Percentiles rank a stretch among this genome's conserved stretches.
These are phyloP conservation scores for Lichenostomus cassidix DNA, from an alignment of 2,113 vertebrate genomes.

Conservation along the genomic window DNA sequence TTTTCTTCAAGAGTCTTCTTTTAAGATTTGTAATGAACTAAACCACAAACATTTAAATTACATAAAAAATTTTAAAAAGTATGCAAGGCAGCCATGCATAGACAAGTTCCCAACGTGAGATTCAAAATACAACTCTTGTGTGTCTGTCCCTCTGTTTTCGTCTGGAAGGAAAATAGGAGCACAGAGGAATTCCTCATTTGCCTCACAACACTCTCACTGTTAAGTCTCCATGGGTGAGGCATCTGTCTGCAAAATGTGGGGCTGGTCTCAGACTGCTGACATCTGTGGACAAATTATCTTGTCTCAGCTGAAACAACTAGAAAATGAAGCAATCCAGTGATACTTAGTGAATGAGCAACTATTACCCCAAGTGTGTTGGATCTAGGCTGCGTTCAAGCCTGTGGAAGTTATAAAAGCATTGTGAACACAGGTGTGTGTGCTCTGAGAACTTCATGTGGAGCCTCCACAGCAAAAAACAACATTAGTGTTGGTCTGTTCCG, in stretches of 20 bases:
- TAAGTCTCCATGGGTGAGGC: background rate
- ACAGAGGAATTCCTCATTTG: background rate
- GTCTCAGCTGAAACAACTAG: background rate
- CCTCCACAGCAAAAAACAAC: background rate
- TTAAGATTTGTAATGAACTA: background rate
- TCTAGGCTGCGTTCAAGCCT: background rate
- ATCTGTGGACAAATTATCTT: background rate
- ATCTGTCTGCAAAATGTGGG: background rate
- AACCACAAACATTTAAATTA: slow-evolving; percentile 5
- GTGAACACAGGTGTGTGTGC: background rate
- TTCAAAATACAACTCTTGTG: background rate
- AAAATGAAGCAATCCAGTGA: background rate
- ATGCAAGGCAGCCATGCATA: background rate
- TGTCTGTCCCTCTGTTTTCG: background rate
- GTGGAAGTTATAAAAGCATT: background rate
- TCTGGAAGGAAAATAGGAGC: background rate
- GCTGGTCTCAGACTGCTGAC: background rate
- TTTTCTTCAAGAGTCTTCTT: background rate
- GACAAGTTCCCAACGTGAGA: background rate
- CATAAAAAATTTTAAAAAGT: background rate
- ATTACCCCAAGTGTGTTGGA: background rate
- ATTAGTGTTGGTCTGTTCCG: too few species aligned
- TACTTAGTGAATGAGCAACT: background rate
- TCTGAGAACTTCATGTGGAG: background rate
- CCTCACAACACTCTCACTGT: background rate